Evolutionary conservation across 2,888 invertebrate genomes (phyloP).

Genomic region (Campoletis raptor): DNA sequence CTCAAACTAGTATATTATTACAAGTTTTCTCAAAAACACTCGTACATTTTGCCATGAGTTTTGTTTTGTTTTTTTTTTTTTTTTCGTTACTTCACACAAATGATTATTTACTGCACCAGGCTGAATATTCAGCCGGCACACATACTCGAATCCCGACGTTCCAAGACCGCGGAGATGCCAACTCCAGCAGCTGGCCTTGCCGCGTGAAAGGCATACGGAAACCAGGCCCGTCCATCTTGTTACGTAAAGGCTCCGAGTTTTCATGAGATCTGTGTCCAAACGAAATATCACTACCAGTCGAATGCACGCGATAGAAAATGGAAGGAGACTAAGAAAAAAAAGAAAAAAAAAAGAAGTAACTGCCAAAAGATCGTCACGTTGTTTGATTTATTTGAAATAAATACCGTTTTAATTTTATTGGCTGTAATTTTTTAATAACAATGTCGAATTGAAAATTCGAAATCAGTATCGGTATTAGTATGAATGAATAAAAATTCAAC

Average conservation of each 20-base stretch:
- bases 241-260: conserved; percentile 82
- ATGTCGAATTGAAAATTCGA: not conserved
- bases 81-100: too few relatives aligned
- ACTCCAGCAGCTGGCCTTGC: conserved; percentile 79
- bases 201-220: conserved; percentile 84
- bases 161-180: conserved; percentile 67
- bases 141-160: conserved; percentile 63
- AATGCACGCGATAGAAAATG: conserved; percentile 4
- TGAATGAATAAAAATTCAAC: not conserved
- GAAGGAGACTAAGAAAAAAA: not conserved
- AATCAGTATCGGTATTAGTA: too few relatives aligned
- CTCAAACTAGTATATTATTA: too few relatives aligned
- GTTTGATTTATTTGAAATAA: too few relatives aligned
- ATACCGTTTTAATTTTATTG: not conserved
- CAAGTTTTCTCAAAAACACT: not conserved
- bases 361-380: not conserved
- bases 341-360: not conserved
- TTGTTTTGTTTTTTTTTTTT: too few relatives aligned
- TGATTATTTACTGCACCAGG: conserved; percentile 25
- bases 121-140: conserved; percentile 65
- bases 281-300: conserved; percentile 16
- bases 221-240: conserved; percentile 83
- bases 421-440: not conserved
- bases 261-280: conserved; percentile 75
- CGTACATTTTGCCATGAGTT: not conserved